These are phyloP conservation scores for Lasioglossum lativentre DNA, from an alignment of 2,888 invertebrate genomes.

Conservation along the genomic window DNA sequence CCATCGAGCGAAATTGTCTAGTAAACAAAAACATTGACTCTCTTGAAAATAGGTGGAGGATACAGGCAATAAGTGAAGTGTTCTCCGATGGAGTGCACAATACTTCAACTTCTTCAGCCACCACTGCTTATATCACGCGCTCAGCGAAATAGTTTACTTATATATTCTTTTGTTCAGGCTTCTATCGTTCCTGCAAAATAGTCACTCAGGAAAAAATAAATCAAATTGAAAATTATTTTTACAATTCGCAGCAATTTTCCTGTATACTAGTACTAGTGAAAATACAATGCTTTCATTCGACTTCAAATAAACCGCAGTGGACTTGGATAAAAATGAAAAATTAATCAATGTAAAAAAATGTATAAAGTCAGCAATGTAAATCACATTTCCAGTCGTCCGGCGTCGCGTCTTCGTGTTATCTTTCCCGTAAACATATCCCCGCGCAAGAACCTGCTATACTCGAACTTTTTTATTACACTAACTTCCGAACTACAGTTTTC, in stretches of 20 bases:
- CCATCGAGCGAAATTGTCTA: not conserved
- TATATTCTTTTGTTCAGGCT: not conserved
- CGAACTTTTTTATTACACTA: not conserved
- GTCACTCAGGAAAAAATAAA: not conserved
- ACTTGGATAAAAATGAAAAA: too few relatives aligned
- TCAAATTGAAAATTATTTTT: not conserved
- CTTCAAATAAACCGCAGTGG: too few relatives aligned
- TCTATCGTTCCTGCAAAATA: not conserved
- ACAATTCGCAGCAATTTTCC: too few relatives aligned
- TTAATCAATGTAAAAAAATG: too few relatives aligned
- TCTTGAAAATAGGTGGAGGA: constrained; percentile 7
- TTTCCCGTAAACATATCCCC: not conserved
- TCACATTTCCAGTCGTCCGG: not conserved
- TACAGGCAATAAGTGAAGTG: constrained; percentile 3
- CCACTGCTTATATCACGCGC: not conserved
- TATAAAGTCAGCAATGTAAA: not conserved
- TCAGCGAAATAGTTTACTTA: not conserved
- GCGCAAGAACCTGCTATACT: not conserved
- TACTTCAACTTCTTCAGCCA: not conserved
- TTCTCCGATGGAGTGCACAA: constrained; percentile 7
- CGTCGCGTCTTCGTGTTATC: not conserved
- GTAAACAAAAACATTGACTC: constrained; percentile 9
- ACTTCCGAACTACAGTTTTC: constrained; percentile 1
- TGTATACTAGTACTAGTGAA: too few relatives aligned
- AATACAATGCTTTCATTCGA: too few relatives aligned